Evolutionary conservation across 2,797 vertebrate genomes (phyloP).

Genomic region (Enteromius viviparus): DNA sequence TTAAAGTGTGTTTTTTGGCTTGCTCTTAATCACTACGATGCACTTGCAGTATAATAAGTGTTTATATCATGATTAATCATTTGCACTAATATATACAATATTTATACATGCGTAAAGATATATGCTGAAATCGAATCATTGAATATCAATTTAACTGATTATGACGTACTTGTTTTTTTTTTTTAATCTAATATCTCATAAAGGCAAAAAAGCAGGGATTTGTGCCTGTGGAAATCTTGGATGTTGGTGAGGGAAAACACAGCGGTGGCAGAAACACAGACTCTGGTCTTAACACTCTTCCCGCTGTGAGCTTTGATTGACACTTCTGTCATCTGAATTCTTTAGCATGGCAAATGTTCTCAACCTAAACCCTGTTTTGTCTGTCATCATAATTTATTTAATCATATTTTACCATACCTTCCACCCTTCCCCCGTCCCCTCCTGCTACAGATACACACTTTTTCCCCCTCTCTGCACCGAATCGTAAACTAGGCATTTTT

Average conservation of each 20-base stretch:
- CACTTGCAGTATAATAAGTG: too few relatives aligned
- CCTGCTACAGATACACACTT: conserved; percentile 6
- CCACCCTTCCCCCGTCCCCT: conserved; percentile 42
- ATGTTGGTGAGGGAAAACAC: background rate
- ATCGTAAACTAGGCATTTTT: conserved; percentile 34
- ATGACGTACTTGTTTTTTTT: background rate
- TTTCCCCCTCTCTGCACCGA: background rate
- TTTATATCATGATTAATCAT: too few relatives aligned
- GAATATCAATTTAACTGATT: background rate
- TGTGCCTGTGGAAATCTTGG: background rate
- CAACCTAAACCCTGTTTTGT: conserved; percentile 58
- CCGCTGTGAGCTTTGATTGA: conserved; percentile 51
- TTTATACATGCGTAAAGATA: too few relatives aligned
- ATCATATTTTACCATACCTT: conserved; percentile 56
- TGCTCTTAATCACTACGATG: too few relatives aligned
- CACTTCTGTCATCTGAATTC: conserved; percentile 49
- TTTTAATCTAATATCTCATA: background rate
- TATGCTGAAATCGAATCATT: background rate
- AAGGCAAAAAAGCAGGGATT: background rate
- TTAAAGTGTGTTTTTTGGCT: too few relatives aligned
- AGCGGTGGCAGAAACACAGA: conserved; percentile 11
- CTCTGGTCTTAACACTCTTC: conserved; percentile 35
- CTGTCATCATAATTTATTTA: conserved; percentile 59
- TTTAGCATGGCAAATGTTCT: conserved; percentile 58
- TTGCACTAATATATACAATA: too few relatives aligned